phyloP scores from a whole-genome alignment of 1,140 invertebrate species.

The Psilanteris sp. region DNA sequence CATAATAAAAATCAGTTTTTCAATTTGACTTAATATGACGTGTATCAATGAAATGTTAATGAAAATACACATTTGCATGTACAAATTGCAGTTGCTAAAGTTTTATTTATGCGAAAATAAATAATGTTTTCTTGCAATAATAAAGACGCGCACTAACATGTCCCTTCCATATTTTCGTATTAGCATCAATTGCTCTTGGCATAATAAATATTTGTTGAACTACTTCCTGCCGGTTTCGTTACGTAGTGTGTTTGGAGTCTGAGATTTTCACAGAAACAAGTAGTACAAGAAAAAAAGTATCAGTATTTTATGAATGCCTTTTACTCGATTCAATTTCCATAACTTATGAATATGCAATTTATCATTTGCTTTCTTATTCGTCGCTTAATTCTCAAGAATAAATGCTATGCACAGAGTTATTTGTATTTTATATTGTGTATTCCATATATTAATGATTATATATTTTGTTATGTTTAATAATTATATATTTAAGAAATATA shows the following conservation, averaged over 20 bases:
- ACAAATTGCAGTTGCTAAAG: too few relatives aligned
- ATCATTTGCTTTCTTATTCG: not conserved
- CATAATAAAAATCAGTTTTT: too few relatives aligned
- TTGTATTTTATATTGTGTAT: too few relatives aligned
- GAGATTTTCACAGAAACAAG: not conserved
- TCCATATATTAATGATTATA: too few relatives aligned
- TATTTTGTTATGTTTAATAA: too few relatives aligned
- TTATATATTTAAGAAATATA: too few relatives aligned
- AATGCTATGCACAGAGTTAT: too few relatives aligned
- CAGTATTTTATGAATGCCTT: too few relatives aligned
- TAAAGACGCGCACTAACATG: slow-evolving; percentile 7
- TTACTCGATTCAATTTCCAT: too few relatives aligned
- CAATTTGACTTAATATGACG: too few relatives aligned
- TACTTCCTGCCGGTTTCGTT: not conserved
- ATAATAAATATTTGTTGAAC: slow-evolving; percentile 19
- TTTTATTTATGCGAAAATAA: slow-evolving; percentile 6
- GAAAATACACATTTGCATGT: too few relatives aligned
- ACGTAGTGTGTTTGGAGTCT: not conserved
- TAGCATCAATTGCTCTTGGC: slow-evolving; percentile 15
- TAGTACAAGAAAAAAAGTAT: not conserved
- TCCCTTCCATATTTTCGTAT: slow-evolving; percentile 10
- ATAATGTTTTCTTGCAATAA: slow-evolving; percentile 6
- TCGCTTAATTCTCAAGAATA: not conserved
- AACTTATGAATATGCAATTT: not conserved
- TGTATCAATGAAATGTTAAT: too few relatives aligned